Base-by-base conservation (phyloP, 2,797 vertebrate species). In the Pipistrellus kuhlii region DNA sequence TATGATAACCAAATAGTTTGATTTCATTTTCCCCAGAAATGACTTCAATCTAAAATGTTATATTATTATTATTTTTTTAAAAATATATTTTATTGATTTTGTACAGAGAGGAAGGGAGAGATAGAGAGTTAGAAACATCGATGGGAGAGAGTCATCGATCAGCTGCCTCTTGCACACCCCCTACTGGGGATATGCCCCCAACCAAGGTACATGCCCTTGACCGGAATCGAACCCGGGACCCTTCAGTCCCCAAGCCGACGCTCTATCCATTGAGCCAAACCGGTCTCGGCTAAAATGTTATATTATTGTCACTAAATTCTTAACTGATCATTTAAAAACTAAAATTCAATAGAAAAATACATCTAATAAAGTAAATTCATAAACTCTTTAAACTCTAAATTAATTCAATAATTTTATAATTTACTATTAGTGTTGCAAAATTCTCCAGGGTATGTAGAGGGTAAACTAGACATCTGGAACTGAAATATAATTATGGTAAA, bases 381-480 rank as follows among this genome's bases (percentile, higher is more conserved):
- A 82, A 48, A 68, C 12, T 64, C 41, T 84, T 89, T 32, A 75
- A 62, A 46, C 1, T 68, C 9, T 85, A 93, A 59, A 1, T 84
- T 59, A 80, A 71, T 92, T 14, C 7, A 85, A 82, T 4, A 73
- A 78, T 75, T 93, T 87, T 93, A 55, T 9, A 88, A 90, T 25
- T 69, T 85, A 94, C 32, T 66, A 27, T 44, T 68, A 85, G 72
- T 75, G 21, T 46, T 84, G 44, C 44, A 72, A 88, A 91, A 55
- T 51, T 76, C 35, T 62, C 57, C 23, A 77, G 51, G 10, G 8
- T n/a, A 7, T 78, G 1, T 32, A 46, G 27, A 85, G 10, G 18
- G n/a, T 87, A 76, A 90, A 82, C 12, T 82, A 87, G 30, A 87
- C 38, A 88, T 77, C 53, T 96, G 59, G n/a, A 90, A 27, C 12